Base-by-base conservation (phyloP, 2,113 vertebrate species). In the Podiceps cristatus region DNA sequence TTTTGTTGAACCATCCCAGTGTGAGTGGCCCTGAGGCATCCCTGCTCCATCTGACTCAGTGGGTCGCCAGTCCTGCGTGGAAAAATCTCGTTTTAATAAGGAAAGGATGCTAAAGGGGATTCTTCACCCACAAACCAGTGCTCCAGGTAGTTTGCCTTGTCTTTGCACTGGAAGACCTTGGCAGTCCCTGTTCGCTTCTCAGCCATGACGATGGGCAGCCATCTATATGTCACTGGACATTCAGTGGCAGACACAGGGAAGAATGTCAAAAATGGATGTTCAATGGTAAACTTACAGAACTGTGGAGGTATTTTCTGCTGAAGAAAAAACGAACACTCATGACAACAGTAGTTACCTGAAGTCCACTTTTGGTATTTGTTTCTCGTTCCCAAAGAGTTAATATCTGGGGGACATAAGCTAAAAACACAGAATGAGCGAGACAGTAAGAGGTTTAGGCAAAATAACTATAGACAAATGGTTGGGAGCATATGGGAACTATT, bases 401-500 rank as follows among this genome's bases (percentile, higher is more conserved):
- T 78, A 53, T 73, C 29, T 11, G 17, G 53, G 59, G 17, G 14
- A 42, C 33, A 4, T n/a, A 35, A 42, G 69, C 50, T 93, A 5
- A 53, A 82, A 91, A 31, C 58, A 5, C 37, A 66, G 73, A 68
- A 74, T 1, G 27, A 45, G 17, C 14, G 64, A 90, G 74, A 66
- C 73, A 59, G 7, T 37, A 40, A 52, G 85, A 64, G 78, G n/a
- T 55, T 86, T 75, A 93, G 88, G 87, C 59, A 22, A 56, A 89
- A 80, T 55, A 14, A 55, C 80, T 81, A 85, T 90, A 83, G 92
- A 82, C 23, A 33, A 15, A 37, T 6, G 50, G 55, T 24, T 28
- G 5, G 86, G 79, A 92, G 53, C 96, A 94, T 85, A 45, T 95
- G 95, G 96, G 94, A 97, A 0, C 66, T 49, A 67, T 97, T 95